phyloP scores from a whole-genome alignment of 1,140 invertebrate species.

The Acyrthosiphon pisum region DNA sequence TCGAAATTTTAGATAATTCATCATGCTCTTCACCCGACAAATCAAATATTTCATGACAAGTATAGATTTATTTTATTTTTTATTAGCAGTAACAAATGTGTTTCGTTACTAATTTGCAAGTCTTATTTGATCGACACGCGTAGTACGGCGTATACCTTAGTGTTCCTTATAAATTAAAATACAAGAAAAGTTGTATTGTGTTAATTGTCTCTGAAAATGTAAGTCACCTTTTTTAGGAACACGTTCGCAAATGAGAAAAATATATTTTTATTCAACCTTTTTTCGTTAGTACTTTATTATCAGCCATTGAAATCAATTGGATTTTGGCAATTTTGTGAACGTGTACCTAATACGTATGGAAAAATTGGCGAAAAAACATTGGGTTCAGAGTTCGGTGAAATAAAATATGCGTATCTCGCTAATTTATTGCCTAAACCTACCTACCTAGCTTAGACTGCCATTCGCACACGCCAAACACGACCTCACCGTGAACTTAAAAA shows the following conservation, averaged over 20 bases:
- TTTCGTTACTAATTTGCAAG: background rate
- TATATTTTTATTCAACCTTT: background rate
- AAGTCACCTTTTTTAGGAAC: background rate
- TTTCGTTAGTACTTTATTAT: background rate
- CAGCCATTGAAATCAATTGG: background rate
- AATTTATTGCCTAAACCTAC: background rate
- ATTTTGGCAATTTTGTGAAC: background rate
- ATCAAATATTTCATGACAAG: background rate
- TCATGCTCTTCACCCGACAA: background rate
- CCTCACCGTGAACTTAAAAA: background rate
- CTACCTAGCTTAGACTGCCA: background rate
- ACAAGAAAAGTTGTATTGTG: background rate
- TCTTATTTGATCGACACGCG: background rate
- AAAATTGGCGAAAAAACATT: background rate
- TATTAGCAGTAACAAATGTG: background rate
- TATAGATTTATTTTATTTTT: background rate
- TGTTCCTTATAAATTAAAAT: background rate
- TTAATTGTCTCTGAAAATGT: background rate
- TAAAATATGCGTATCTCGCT: constrained; percentile 5
- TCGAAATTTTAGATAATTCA: background rate
- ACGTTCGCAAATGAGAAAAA: background rate
- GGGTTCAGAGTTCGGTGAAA: background rate
- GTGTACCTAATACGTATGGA: background rate
- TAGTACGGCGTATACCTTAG: background rate
- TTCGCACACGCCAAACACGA: background rate